Evolutionary conservation across 2,113 vertebrate genomes (phyloP), one percentile per base, ranked within the genome.

Genomic region (Axis porcinus): DNA sequence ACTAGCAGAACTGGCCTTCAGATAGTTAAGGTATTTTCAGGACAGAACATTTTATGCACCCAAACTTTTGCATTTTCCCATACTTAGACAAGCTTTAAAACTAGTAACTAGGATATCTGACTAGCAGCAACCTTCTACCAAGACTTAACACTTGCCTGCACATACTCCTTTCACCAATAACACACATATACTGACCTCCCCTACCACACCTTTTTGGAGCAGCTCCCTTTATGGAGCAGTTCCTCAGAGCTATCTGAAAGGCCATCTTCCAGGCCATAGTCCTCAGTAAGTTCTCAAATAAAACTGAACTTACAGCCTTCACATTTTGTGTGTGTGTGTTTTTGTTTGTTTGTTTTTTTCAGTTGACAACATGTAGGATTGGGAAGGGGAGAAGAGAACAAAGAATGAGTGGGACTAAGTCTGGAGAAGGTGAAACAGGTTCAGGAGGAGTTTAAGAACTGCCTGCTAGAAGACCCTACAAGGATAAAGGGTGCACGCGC

Each of bases 401-500:
- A 47, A 82, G 14, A 0, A 3, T 47, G 17, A 10, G 7, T 7
- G 36, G 79, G 2, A 7, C 13, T 43, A 33, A 10, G 12, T 36
- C 28, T 64, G 11, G 7, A 89, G 47, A 85, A 28, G 8, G 2
- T 11, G 2, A 52, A 47, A 79, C 8, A 9, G 6, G 6, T 57
- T 52, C 25, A 85, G 21, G 36, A 58, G 33, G 5, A 67, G 3
- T 50, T 83, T 27, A 43, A 6, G 87, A 47, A 50, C 33, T 33
- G 25, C 58, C 15, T 8, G 30, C 6, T 3, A 11, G 50, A 40
- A 86, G 6, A 55, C 9, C 2, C n/a, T 17, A 62, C 0, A 3
- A 8, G 25, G 2, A 62, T 2, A 15, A 16, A 30, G 15, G 23
- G 30, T 16, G n/a, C 0, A 0, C 0, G 2, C 5, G 0, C 30